A percentile compares a stretch with the other conserved stretches of the same genome.
These are phyloP conservation scores for Hippopotamyrus pictus DNA, from an alignment of 2,797 vertebrate species.

Conservation along the genomic window DNA sequence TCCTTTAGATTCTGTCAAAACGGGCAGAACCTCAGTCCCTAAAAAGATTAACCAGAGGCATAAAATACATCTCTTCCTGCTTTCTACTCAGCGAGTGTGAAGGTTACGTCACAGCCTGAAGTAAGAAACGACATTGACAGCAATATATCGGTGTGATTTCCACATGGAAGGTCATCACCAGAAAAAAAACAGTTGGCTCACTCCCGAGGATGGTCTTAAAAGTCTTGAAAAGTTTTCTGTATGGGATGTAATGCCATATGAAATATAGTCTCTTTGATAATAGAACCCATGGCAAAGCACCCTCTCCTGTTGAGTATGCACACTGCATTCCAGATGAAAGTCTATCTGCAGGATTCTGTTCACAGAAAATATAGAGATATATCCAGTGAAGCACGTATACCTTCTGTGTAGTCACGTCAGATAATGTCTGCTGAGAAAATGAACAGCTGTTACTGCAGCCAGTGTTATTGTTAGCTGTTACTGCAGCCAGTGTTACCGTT, in stretches of 20 bases:
- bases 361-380: neutral
- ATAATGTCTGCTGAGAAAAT: neutral
- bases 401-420: neutral
- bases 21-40: neutral
- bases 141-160: neutral
- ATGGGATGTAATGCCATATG: neutral
- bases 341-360: neutral
- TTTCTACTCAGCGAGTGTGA: neutral
- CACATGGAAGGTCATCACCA: neutral
- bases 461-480: neutral
- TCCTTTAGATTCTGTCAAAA: slow-evolving; percentile 4
- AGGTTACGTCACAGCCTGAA: neutral
- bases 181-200: neutral
- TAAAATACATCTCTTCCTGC: neutral
- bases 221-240: neutral
- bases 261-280: neutral
- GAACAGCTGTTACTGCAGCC: neutral
- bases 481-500: neutral
- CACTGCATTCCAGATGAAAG: neutral
- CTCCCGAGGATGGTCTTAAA: neutral
- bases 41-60: slow-evolving; percentile 7
- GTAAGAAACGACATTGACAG: slow-evolving; percentile 2
- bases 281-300: neutral
- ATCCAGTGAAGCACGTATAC: neutral
- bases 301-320: neutral